Conservation (phyloP, 1,140 invertebrate species). For the Luehdorfia chinensis region DNA sequence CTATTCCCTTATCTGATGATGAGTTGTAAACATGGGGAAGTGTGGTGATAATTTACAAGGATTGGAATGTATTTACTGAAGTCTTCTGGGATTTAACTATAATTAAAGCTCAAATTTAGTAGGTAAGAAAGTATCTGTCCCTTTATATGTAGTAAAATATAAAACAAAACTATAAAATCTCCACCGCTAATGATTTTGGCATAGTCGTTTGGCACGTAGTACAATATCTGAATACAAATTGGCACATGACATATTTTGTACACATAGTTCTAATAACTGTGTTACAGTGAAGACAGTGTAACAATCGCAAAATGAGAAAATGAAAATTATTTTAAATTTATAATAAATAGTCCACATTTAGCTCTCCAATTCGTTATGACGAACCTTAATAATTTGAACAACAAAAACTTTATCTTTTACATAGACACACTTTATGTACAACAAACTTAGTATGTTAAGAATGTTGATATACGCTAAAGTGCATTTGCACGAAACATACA, state of each 20-base stretch:
- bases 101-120: slow-evolving; percentile 73
- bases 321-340: not conserved
- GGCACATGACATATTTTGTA: slow-evolving; percentile 33
- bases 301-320: slow-evolving; percentile 2
- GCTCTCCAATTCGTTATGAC: slow-evolving; percentile 9
- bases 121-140: slow-evolving; percentile 39
- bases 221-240: slow-evolving; percentile 31
- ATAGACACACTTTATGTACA: slow-evolving; percentile 34
- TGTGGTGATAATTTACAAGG: slow-evolving; percentile 33
- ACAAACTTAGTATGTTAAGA: slow-evolving; percentile 26
- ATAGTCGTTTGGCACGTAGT: slow-evolving; percentile 40
- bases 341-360: slow-evolving; percentile 11
- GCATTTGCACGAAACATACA: slow-evolving; percentile 21
- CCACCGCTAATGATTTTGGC: slow-evolving; percentile 35
- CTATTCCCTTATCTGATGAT: slow-evolving; percentile 34
- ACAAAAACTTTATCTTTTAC: slow-evolving; percentile 23
- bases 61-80: slow-evolving; percentile 37
- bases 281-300: slow-evolving; percentile 19
- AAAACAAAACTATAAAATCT: slow-evolving; percentile 42
- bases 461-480: slow-evolving; percentile 21
- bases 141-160: slow-evolving; percentile 31
- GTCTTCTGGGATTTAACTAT: slow-evolving; percentile 61
- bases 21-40: slow-evolving; percentile 28
- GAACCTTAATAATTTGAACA: slow-evolving; percentile 21
- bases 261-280: slow-evolving; percentile 29